phyloP scores from a whole-genome alignment of 2,113 vertebrate species.

The Chlamydotis undulata region DNA sequence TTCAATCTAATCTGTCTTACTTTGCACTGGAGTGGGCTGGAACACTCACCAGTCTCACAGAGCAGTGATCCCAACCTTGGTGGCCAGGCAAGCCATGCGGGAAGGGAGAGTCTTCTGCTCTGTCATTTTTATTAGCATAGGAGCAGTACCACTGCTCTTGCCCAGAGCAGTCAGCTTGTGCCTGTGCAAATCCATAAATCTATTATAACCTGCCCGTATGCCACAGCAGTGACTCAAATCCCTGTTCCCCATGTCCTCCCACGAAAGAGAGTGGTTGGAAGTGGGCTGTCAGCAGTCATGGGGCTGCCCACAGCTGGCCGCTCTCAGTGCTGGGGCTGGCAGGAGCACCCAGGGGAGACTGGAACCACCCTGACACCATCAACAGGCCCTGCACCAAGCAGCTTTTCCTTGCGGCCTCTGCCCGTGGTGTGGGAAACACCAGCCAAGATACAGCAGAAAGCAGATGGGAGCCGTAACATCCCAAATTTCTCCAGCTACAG shows the following conservation, averaged over 20 bases:
- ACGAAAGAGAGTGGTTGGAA: neutral
- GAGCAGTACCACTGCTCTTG: neutral
- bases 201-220: accelerated
- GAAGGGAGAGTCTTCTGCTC: neutral
- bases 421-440: neutral
- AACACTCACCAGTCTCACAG: accelerated
- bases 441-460: neutral
- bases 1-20: neutral
- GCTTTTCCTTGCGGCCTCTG: neutral
- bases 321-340: neutral
- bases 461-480: neutral
- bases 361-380: neutral
- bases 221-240: neutral
- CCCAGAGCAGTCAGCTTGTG: neutral
- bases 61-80: neutral
- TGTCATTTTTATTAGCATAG: neutral
- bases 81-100: neutral
- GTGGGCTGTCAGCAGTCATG: neutral
- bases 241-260: neutral
- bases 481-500: neutral
- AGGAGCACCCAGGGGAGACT: neutral
- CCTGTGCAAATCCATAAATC: neutral
- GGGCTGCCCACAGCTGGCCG: neutral
- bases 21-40: neutral
- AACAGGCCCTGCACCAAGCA: neutral